phyloP scores from a whole-genome alignment of 1,140 invertebrate genomes.

The Theocolax elegans region DNA sequence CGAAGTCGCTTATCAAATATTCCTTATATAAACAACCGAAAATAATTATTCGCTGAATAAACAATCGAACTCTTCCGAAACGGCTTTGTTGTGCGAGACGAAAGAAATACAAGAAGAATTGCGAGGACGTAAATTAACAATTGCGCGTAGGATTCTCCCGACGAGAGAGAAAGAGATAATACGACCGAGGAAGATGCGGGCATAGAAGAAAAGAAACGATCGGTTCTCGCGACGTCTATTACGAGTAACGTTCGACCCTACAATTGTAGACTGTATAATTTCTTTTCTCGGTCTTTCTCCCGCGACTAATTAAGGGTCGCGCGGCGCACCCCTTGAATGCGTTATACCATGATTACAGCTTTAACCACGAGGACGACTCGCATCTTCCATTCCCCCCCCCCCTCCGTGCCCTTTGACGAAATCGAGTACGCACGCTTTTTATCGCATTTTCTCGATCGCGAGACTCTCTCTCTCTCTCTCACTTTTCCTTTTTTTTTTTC shows the following conservation, averaged over 20 bases:
- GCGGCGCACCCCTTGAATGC: constrained; percentile 24
- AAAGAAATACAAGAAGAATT: constrained; percentile 9
- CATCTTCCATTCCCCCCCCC: not conserved
- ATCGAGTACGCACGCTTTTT: not conserved
- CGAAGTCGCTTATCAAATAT: too few relatives aligned
- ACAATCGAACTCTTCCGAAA: too few relatives aligned
- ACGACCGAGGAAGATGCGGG: constrained; percentile 4
- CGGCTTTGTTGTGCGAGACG: too few relatives aligned
- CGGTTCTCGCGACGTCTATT: constrained; percentile 1
- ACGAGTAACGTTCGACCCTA: constrained; percentile 12
- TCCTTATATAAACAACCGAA: too few relatives aligned
- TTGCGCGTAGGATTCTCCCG: not conserved
- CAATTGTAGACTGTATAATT: constrained; percentile 33
- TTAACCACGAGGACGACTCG: not conserved
- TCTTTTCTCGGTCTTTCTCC: constrained; percentile 26
- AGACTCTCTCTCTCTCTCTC: not conserved
- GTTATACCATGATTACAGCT: constrained; percentile 30
- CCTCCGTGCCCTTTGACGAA: not conserved
- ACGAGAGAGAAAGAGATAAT: constrained; percentile 38
- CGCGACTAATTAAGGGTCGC: constrained; percentile 29
- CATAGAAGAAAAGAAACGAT: too few relatives aligned
- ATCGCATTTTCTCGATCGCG: not conserved
- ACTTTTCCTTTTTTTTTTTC: not conserved
- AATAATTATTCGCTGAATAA: too few relatives aligned
- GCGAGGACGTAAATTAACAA: constrained; percentile 29